phyloP scores from a whole-genome alignment of 2,888 invertebrate species.

The Pristionchus mayeri region DNA sequence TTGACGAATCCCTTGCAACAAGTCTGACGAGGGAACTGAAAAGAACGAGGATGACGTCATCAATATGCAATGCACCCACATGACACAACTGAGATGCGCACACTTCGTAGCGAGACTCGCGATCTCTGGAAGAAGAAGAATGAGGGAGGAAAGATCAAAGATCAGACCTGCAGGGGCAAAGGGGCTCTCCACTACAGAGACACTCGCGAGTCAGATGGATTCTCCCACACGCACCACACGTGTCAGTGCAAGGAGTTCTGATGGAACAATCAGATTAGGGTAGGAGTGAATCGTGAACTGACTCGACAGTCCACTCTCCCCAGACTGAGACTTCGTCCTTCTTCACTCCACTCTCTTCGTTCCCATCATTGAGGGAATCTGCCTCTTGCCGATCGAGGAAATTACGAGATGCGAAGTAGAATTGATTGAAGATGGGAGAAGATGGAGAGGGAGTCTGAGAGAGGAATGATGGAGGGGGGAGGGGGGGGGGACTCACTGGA shows the following conservation, averaged over 20 bases:
- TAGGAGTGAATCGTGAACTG: not conserved
- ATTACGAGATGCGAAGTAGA: no score
- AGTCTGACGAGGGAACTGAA: slow-evolving; percentile 6
- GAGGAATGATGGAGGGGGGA: no score
- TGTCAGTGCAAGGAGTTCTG: not conserved
- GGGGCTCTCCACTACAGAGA: not conserved
- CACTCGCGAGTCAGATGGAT: not conserved
- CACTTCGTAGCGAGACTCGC: not conserved
- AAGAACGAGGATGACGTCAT: not conserved
- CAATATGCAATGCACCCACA: not conserved
- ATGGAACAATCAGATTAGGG: not conserved
- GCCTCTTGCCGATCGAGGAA: no score
- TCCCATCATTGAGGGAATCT: not conserved
- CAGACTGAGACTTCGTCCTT: not conserved
- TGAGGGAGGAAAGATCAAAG: not conserved
- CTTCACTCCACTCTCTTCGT: not conserved
- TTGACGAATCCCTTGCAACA: not conserved
- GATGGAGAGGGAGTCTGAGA: no score
- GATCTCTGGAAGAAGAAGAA: not conserved
- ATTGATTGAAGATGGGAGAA: no score
- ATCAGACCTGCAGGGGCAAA: not conserved
- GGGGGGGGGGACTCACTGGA: not conserved
- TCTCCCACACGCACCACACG: not conserved
- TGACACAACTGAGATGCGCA: not conserved
- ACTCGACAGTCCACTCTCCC: not conserved